A percentile compares a stretch with the other conserved stretches of the same genome.
Conservation (phyloP, 2,113 vertebrate species). For the Zosterops japonicus region DNA sequence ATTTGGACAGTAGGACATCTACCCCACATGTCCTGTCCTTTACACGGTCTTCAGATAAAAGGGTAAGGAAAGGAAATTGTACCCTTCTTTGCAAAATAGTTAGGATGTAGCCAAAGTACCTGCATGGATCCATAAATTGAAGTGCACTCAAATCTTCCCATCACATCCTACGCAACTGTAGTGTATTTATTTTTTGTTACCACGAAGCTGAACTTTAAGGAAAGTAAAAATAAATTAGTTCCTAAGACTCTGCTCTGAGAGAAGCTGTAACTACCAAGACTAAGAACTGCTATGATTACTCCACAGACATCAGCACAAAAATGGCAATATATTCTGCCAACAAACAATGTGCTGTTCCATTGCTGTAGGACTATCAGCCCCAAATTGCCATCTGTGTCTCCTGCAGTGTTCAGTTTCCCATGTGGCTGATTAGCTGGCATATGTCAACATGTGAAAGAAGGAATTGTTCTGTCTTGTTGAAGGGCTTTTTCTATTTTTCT, state of each 20-base stretch:
- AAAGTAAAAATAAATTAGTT: neutral
- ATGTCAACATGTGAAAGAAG: slow-evolving; percentile 25
- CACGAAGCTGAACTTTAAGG: neutral
- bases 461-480: slow-evolving; percentile 10
- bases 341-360: slow-evolving; percentile 11
- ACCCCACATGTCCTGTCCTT: neutral
- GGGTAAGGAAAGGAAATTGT: neutral
- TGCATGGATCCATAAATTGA: neutral
- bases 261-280: neutral
- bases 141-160: neutral
- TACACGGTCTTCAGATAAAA: neutral
- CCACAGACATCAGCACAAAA: slow-evolving; percentile 12
- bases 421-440: slow-evolving; percentile 40
- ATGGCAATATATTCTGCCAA: slow-evolving; percentile 44
- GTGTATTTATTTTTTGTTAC: neutral
- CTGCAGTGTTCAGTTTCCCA: slow-evolving; percentile 33
- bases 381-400: slow-evolving; percentile 56
- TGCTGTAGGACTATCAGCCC: slow-evolving; percentile 22
- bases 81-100: neutral
- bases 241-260: neutral
- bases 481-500: neutral
- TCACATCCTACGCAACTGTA: neutral
- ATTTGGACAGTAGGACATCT: neutral
- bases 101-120: neutral
- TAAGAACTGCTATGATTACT: neutral